phyloP scores from a whole-genome alignment of 2,888 invertebrate species.

The Phengaris alcon region DNA sequence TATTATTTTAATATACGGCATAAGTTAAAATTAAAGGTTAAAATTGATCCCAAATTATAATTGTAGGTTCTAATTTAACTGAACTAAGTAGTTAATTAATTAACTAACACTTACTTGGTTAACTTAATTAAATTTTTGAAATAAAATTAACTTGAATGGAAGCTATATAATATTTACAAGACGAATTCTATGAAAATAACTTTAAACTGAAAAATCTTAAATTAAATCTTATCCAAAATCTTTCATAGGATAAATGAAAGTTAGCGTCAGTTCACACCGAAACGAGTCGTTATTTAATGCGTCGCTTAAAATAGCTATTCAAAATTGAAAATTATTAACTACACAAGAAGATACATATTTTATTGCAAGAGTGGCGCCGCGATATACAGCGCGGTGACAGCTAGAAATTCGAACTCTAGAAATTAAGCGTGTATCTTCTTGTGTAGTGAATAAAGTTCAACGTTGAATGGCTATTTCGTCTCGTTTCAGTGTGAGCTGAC shows the following conservation, averaged over 20 bases:
- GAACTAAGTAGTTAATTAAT: not conserved
- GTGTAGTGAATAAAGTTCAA: too few relatives aligned
- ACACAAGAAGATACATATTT: too few relatives aligned
- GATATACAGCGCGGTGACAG: too few relatives aligned
- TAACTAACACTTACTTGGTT: not conserved
- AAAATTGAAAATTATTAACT: too few relatives aligned
- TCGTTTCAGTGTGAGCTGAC: too few relatives aligned
- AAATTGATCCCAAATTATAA: constrained; percentile 28
- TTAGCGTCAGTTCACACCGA: too few relatives aligned
- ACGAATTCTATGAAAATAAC: not conserved
- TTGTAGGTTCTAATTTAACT: not conserved
- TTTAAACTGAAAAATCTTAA: not conserved
- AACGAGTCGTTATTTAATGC: too few relatives aligned
- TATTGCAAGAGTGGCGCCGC: too few relatives aligned
- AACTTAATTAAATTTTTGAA: not conserved
- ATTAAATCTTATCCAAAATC: not conserved
- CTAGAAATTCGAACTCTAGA: too few relatives aligned
- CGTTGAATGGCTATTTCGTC: too few relatives aligned
- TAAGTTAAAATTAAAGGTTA: constrained; percentile 26
- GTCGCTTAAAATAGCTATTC: too few relatives aligned
- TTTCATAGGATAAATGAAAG: not conserved
- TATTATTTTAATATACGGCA: constrained; percentile 30
- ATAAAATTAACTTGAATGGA: not conserved
- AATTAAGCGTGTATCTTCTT: too few relatives aligned
- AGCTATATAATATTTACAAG: not conserved